Evolutionary conservation across 2,797 vertebrate species (phyloP).

Genomic region (Euthynnus affinis): DNA sequence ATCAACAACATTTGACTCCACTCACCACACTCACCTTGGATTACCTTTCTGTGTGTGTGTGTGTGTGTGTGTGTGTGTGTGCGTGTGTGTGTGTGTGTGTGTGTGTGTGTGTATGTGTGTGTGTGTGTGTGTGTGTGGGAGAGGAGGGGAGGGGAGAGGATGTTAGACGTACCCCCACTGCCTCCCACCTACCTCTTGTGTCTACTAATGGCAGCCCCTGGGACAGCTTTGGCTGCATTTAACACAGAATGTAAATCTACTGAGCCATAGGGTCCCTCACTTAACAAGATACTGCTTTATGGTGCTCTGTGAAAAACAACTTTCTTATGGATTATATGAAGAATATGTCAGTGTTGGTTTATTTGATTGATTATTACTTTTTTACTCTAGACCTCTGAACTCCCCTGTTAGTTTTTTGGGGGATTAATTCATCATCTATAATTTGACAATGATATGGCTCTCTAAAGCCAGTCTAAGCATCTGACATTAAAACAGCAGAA

Average conservation of each 20-base stretch:
- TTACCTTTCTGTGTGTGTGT: constrained; percentile 28
- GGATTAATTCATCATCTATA: constrained; percentile 54
- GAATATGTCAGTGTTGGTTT: constrained; percentile 37
- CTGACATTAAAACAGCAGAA: constrained; percentile 7
- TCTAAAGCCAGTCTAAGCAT: constrained; percentile 16
- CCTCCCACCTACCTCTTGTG: constrained; percentile 23
- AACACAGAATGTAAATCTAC: constrained; percentile 66
- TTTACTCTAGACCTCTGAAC: constrained; percentile 20
- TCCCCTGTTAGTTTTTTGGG: constrained; percentile 34
- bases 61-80: neutral
- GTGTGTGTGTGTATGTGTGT: neutral
- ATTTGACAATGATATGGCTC: constrained; percentile 49
- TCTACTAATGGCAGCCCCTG: constrained; percentile 59
- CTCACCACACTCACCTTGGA: constrained; percentile 60
- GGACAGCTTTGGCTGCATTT: constrained; percentile 61
- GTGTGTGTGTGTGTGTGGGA: neutral
- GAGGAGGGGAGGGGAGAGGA: no score
- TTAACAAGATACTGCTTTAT: constrained; percentile 67
- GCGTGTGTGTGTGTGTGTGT: constrained; percentile 1
- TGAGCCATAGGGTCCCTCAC: constrained; percentile 42
- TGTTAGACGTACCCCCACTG: neutral
- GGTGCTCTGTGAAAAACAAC: constrained; percentile 47
- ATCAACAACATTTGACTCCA: constrained; percentile 62
- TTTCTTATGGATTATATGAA: constrained; percentile 46
- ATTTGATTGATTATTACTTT: constrained; percentile 36